Percentiles rank a stretch among this genome's conserved stretches.
Conservation (phyloP, 1,140 invertebrate genomes). For the Palaemon carinicauda region DNA sequence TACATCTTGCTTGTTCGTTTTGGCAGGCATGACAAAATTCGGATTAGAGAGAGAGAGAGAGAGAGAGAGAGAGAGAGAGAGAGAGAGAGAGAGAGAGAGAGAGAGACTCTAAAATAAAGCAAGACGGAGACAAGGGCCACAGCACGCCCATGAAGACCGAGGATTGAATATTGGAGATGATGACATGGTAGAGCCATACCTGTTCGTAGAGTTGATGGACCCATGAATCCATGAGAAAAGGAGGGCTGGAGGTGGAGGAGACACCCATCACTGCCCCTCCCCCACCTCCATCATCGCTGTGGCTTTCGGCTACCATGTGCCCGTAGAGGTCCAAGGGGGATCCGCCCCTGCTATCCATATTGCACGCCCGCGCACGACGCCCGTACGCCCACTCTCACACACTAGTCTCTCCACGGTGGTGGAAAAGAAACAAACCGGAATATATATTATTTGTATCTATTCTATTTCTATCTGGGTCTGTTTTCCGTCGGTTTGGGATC, state of each 20-base stretch:
- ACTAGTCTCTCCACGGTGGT: slow-evolving; percentile 11
- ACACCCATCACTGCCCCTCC: neutral
- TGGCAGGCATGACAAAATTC: too few relatives aligned
- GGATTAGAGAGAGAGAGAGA: neutral
- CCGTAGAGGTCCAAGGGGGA: slow-evolving; percentile 42
- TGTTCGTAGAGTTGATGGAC: slow-evolving; percentile 48
- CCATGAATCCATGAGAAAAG: slow-evolving; percentile 47
- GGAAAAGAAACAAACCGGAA: neutral
- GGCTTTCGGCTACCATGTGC: slow-evolving; percentile 31
- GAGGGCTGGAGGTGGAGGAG: slow-evolving; percentile 36
- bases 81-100: slow-evolving; percentile 29
- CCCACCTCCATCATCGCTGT: neutral
- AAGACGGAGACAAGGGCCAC: neutral
- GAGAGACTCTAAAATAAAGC: too few relatives aligned
- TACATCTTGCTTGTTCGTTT: too few relatives aligned
- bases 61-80: slow-evolving; percentile 30
- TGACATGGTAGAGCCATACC: neutral
- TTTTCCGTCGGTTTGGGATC: neutral
- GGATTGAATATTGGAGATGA: neutral
- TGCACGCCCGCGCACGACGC: slow-evolving; percentile 15
- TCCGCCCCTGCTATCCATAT: slow-evolving; percentile 23
- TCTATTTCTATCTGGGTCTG: neutral
- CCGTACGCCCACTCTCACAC: neutral
- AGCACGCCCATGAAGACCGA: neutral
- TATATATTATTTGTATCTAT: neutral